Percentiles rank a stretch among this genome's conserved stretches.
These are phyloP conservation scores for Ennomos fuscantarius DNA, from an alignment of 2,888 invertebrate species.

Conservation along the genomic window DNA sequence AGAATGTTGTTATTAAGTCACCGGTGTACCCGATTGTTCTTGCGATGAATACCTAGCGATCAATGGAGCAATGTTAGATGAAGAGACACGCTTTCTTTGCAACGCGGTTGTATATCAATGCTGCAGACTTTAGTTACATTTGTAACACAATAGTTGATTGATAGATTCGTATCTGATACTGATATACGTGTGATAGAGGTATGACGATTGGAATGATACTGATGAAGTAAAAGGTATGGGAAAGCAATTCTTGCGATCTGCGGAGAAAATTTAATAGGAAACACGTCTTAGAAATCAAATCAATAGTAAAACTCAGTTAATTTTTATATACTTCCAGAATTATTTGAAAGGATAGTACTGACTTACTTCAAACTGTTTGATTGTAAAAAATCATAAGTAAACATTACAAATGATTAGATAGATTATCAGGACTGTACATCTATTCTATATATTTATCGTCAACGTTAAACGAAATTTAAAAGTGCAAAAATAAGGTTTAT, in stretches of 20 bases:
- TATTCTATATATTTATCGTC: no score
- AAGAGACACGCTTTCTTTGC: slow-evolving; percentile 57
- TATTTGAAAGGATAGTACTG: no score
- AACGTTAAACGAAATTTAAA: no score
- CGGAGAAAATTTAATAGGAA: no score
- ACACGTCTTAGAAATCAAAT: no score
- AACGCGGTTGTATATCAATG: slow-evolving; percentile 36
- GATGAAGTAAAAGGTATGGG: slow-evolving; percentile 1
- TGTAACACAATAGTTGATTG: slow-evolving; percentile 14
- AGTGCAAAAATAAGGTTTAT: no score
- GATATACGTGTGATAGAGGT: slow-evolving; percentile 6
- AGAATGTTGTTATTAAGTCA: slow-evolving; percentile 29
- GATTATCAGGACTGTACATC: not conserved
- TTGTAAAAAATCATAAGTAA: no score
- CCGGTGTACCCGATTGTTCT: slow-evolving; percentile 43
- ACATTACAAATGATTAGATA: not conserved
- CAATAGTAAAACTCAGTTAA: no score
- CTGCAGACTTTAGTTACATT: slow-evolving; percentile 6
- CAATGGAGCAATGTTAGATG: slow-evolving; percentile 51
- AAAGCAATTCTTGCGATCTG: not conserved
- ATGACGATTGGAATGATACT: slow-evolving; percentile 2
- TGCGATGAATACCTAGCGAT: slow-evolving; percentile 53
- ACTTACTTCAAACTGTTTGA: no score
- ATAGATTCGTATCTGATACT: slow-evolving; percentile 6
- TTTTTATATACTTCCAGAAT: no score